Evolutionary conservation across 2,113 vertebrate species (phyloP).

Genomic region (Phalacrocorax aristotelis): DNA sequence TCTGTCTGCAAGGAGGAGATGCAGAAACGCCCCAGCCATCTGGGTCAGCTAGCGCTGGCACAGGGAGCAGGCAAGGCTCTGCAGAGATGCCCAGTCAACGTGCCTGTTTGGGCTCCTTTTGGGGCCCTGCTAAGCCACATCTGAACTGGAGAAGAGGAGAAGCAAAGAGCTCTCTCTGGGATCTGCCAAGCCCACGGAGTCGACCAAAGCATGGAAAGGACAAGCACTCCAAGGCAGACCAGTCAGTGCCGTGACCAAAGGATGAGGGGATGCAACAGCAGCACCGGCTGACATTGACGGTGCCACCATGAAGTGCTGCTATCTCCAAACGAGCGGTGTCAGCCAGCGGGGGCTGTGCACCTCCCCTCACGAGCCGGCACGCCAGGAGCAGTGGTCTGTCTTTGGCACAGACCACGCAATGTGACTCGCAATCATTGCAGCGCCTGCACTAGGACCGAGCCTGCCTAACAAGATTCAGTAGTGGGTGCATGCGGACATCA

Average conservation of each 20-base stretch:
- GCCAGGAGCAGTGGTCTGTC: not conserved
- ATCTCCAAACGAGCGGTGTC: not conserved
- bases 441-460: too few relatives aligned
- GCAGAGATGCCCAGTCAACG: not conserved
- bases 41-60: accelerated
- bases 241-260: not conserved
- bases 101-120: not conserved
- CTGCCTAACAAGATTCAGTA: accelerated
- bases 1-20: not conserved
- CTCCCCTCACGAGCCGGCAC: accelerated
- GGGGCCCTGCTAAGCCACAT: not conserved
- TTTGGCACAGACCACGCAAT: not conserved
- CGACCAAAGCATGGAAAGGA: not conserved
- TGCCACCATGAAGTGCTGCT: not conserved
- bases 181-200: not conserved
- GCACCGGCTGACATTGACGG: accelerated
- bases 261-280: accelerated
- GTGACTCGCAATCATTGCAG: accelerated
- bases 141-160: not conserved
- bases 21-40: not conserved
- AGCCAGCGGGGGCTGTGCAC: not conserved
- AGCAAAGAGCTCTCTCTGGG: not conserved
- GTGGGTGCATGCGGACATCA: not conserved
- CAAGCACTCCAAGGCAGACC: not conserved
- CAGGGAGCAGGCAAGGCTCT: not conserved